A percentile compares a stretch with the other conserved stretches of the same genome.
phyloP scores from a whole-genome alignment of 2,113 vertebrate species.

The Scopus umbretta region DNA sequence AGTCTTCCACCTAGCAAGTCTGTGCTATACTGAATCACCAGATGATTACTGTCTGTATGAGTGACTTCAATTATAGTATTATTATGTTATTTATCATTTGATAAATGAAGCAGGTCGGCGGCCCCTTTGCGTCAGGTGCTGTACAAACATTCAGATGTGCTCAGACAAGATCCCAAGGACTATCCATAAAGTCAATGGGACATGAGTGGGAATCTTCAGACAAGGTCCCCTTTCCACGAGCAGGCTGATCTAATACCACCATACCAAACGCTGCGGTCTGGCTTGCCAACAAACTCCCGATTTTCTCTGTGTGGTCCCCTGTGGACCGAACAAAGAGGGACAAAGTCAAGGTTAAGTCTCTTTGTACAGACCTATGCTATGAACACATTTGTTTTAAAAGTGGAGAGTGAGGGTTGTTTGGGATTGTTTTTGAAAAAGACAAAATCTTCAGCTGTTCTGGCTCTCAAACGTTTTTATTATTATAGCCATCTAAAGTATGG shows the following conservation, averaged over 20 bases:
- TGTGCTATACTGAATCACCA: not conserved
- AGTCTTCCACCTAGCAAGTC: not conserved
- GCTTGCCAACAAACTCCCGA: not conserved
- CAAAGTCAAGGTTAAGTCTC: not conserved
- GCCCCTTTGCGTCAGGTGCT: not conserved
- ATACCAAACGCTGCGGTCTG: not conserved
- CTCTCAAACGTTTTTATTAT: not conserved
- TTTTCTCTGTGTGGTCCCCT: not conserved
- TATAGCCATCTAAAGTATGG: not conserved
- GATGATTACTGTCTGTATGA: conserved; percentile 7
- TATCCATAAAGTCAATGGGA: conserved; percentile 5
- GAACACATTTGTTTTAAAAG: not conserved
- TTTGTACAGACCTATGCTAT: not conserved
- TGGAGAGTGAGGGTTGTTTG: not conserved
- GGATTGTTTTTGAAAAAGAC: not conserved
- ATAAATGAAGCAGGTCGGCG: not conserved
- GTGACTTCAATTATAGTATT: conserved; percentile 17
- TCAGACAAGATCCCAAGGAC: not conserved
- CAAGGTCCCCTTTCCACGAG: not conserved
- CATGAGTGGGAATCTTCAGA: not conserved
- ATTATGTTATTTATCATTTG: conserved; percentile 32
- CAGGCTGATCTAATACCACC: not conserved
- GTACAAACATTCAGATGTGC: conserved; percentile 7
- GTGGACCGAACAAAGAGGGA: not conserved
- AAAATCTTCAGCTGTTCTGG: not conserved